phyloP scores from a whole-genome alignment of 2,113 vertebrate species.

The Phycodurus eques region DNA sequence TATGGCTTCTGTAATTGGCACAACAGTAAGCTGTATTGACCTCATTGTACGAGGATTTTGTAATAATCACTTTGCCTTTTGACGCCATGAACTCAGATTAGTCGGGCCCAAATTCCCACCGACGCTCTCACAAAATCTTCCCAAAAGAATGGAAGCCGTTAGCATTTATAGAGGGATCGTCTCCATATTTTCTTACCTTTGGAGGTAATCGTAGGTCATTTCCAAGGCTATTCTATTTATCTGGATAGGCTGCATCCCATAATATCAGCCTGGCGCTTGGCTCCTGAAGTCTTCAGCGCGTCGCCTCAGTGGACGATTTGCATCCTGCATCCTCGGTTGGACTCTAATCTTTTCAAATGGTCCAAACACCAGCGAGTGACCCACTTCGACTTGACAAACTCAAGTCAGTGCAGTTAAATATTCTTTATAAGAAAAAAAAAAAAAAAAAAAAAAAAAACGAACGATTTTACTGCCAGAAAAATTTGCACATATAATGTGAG shows the following conservation, averaged over 20 bases:
- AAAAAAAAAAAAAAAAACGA: neutral
- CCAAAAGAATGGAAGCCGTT: neutral
- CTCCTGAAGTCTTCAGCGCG: constrained; percentile 4
- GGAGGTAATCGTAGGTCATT: neutral
- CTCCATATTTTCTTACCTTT: neutral
- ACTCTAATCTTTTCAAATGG: constrained; percentile 12
- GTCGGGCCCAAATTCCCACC: neutral
- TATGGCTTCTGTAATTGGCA: neutral
- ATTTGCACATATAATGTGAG: neutral
- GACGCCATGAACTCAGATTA: neutral
- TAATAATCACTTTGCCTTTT: neutral
- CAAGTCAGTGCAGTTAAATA: neutral
- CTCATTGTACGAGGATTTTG: neutral
- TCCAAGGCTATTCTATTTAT: neutral
- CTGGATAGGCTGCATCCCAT: constrained; percentile 16
- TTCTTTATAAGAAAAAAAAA: neutral
- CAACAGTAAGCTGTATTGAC: constrained; percentile 1
- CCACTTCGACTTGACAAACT: constrained; percentile 12
- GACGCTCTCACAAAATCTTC: neutral
- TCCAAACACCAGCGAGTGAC: constrained; percentile 1
- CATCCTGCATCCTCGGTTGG: neutral
- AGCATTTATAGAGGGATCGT: neutral
- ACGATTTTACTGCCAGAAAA: neutral
- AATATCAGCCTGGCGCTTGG: constrained; percentile 12
- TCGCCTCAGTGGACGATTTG: constrained; percentile 18